Evolutionary conservation across 2,797 vertebrate species (phyloP).

Genomic region (Scolopax rusticola): DNA sequence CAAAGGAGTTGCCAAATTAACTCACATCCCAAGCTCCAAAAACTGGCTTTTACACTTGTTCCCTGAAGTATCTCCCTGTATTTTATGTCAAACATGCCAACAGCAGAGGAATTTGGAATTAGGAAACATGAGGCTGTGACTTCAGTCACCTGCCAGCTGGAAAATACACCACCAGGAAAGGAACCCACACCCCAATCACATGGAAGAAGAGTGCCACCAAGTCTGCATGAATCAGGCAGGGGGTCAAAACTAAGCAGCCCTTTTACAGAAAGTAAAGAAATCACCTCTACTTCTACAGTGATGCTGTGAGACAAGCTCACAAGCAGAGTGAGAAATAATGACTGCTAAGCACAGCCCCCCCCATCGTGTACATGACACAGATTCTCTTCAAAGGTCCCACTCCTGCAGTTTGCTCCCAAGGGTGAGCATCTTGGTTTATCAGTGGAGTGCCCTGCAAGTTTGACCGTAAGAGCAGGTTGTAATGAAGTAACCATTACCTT

Average conservation of each 20-base stretch:
- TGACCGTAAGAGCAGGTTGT: neutral
- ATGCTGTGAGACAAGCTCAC: neutral
- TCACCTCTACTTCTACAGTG: neutral
- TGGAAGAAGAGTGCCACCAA: neutral
- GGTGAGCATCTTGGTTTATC: neutral
- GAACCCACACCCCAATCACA: neutral
- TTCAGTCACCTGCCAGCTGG: conserved; percentile 31
- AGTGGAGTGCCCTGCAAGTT: neutral
- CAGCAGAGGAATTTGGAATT: neutral
- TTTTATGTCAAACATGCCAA: neutral
- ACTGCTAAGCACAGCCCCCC: neutral
- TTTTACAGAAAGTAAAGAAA: neutral
- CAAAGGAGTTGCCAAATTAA: neutral
- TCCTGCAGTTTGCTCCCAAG: neutral
- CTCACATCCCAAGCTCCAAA: neutral
- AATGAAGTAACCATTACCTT: neutral
- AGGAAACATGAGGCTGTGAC: neutral
- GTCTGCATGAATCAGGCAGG: rapidly evolving
- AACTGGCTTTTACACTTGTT: neutral
- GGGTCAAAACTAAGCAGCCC: neutral
- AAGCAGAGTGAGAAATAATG: neutral
- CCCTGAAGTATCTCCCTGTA: neutral
- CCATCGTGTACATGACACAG: neutral
- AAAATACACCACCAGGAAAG: conserved; percentile 26
- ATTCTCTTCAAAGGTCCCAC: neutral